phyloP scores from a whole-genome alignment of 1,140 invertebrate species.

The Drosophila novamexicana region DNA sequence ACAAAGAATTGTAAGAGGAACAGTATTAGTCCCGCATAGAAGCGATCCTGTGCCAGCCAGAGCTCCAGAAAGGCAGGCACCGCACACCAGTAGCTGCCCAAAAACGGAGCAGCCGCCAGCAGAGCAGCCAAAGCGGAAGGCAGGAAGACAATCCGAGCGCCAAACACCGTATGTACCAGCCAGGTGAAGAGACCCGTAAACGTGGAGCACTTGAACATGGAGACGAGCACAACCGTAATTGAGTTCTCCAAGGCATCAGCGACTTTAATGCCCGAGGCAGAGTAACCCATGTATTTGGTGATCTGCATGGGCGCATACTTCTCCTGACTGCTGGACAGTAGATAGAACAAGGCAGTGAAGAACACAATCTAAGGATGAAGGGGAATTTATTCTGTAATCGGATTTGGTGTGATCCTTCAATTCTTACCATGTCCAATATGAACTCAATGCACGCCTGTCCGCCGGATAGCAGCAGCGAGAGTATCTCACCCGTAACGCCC shows the following conservation, averaged over 20 bases:
- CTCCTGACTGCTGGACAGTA: conserved; percentile 94
- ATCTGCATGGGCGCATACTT: conserved; percentile 95
- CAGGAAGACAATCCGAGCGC: conserved; percentile 97
- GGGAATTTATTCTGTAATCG: background rate
- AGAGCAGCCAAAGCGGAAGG: conserved; percentile 96
- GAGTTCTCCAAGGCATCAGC: conserved; percentile 88
- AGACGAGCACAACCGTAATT: conserved; percentile 93
- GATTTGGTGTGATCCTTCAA: background rate
- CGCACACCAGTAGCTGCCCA: conserved; percentile 97
- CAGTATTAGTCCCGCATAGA: conserved; percentile 89
- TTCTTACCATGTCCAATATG: conserved; percentile 93
- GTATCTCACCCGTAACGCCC: conserved; percentile 92
- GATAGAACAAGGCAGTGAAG: conserved; percentile 97
- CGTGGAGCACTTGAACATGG: conserved; percentile 97
- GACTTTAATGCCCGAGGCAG: conserved; percentile 91
- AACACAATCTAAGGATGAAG: conserved; percentile 92
- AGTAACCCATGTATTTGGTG: conserved; percentile 90
- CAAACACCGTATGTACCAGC: conserved; percentile 98
- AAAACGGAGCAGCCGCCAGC: conserved; percentile 96
- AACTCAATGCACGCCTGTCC: conserved; percentile 97
- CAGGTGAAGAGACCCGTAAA: conserved; percentile 99
- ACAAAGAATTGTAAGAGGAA: conserved; percentile 94
- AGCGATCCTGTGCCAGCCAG: conserved; percentile 94
- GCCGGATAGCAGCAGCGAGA: conserved; percentile 95
- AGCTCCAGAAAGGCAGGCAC: conserved; percentile 97